These are phyloP conservation scores for Echiichthys vipera DNA, from an alignment of 2,797 vertebrate genomes.

Conservation along the genomic window DNA sequence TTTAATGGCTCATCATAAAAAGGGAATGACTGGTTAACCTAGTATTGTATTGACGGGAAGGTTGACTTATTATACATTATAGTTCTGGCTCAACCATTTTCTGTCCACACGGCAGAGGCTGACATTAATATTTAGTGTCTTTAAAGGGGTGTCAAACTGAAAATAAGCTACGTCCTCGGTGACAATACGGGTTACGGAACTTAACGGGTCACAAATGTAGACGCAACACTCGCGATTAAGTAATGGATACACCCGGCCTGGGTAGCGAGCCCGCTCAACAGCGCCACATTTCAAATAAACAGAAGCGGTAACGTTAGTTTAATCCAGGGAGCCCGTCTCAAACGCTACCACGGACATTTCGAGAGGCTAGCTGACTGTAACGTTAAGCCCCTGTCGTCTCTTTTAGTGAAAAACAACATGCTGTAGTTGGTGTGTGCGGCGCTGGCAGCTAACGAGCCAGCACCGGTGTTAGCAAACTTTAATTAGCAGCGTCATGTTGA, in stretches of 20 bases:
- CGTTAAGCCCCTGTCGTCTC: too few species aligned
- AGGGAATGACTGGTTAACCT: background rate
- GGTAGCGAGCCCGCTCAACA: background rate
- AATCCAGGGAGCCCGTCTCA: background rate
- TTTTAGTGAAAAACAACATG: background rate
- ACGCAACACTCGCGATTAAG: background rate
- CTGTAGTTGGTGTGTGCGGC: background rate
- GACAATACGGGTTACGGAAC: background rate
- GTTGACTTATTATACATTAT: background rate
- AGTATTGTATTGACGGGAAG: too few species aligned
- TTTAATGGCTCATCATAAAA: background rate
- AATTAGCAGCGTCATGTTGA: slow-evolving; percentile 59
- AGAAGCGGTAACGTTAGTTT: background rate
- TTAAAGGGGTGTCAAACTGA: too few species aligned
- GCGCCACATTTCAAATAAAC: slow-evolving; percentile 27
- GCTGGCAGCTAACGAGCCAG: slow-evolving; percentile 25
- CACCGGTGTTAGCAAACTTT: slow-evolving; percentile 67
- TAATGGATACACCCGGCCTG: background rate
- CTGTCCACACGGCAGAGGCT: background rate
- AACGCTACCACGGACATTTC: background rate
- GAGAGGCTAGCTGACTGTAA: background rate
- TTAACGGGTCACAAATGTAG: too few species aligned
- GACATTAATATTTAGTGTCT: too few species aligned
- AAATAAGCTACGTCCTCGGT: background rate
- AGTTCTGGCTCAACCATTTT: background rate